Evolutionary conservation across 2,113 vertebrate genomes (phyloP), one percentile per base, ranked within the genome.

Genomic region (Meles meles): DNA sequence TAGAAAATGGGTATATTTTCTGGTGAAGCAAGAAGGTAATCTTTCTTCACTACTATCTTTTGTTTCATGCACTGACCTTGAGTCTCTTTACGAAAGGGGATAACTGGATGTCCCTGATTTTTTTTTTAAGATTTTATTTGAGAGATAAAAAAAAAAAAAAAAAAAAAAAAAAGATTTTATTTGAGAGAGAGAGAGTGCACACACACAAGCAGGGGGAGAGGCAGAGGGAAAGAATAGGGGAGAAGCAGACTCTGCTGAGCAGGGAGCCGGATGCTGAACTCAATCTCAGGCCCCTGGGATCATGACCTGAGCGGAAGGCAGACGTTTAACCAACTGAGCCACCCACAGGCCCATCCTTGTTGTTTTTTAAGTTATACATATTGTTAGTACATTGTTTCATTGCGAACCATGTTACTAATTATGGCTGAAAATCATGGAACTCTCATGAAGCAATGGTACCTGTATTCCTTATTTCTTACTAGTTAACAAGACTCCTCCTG

Each of bases 351-450:
- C n/a, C 3, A 0, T 69, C 34, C 67, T 37, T 69, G 67, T 34
- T 34, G 80, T 34, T 81, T 52, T 71, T 90, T 59, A 85, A 90
- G 81, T 85, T 42, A 57, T 23, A 44, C 34, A 13, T 80, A 47
- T 29, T 42, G 37, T 57, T 52, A 37, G 61, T 44, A 34, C 23
- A 47, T 25, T 69, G 23, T 37, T 96, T 39, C 47, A 37, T 42
- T 79, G 49, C 9, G 83, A 97, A 72, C n/a, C 91, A 94, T 37
- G 79, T 86, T 96, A 88, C 63, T 72, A 79, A 84, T 88, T 44
- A 49, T 80, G 57, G 69, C 49, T 69, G 37, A 81, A 93, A 71
- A 63, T 49, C 61, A 49, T 20, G 42, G 87, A 14, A 34, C 18
- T 39, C 20, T 37, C 39, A 17, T 37, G 42, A 90, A 79, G 37